A percentile compares a stretch with the other conserved stretches of the same genome.
These are phyloP conservation scores for Apeltes quadracus DNA, from an alignment of 2,113 vertebrate species.

Conservation along the genomic window DNA sequence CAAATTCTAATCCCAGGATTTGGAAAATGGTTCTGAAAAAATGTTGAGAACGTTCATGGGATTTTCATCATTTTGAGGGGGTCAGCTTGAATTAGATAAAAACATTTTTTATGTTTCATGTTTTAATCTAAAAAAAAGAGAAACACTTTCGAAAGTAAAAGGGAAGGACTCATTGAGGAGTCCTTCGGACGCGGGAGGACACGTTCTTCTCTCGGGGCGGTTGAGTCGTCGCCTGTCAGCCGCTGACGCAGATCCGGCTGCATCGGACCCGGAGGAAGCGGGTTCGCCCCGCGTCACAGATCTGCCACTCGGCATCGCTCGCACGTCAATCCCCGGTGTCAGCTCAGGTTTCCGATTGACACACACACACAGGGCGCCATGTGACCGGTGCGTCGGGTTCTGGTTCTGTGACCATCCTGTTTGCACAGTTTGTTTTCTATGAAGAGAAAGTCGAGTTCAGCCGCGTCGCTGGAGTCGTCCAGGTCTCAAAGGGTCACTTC, in stretches of 20 bases:
- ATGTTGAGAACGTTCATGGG: constrained; percentile 31
- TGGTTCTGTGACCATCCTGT: background rate
- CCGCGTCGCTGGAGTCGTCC: background rate
- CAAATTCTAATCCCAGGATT: constrained; percentile 36
- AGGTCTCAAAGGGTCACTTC: constrained; percentile 11
- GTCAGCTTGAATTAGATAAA: no score
- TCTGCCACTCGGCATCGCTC: constrained; percentile 68
- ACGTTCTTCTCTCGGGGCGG: constrained; percentile 31
- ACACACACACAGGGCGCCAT: constrained; percentile 2
- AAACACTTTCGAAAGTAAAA: background rate
- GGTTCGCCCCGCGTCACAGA: constrained; percentile 67
- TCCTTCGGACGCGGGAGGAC: constrained; percentile 7
- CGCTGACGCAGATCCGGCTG: constrained; percentile 61
- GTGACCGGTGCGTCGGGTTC: constrained; percentile 29
- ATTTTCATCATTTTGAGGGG: constrained; percentile 31
- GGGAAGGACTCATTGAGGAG: background rate
- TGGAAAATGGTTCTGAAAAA: constrained; percentile 47
- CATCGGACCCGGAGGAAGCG: constrained; percentile 61
- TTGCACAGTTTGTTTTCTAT: background rate
- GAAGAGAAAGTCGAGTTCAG: background rate
- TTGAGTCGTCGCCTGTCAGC: constrained; percentile 49
- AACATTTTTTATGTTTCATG: no score
- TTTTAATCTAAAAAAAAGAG: background rate
- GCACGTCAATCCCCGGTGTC: constrained; percentile 58
- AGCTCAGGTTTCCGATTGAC: constrained; percentile 39